phyloP scores from a whole-genome alignment of 2,797 vertebrate species.

The Pseudopleuronectes americanus region DNA sequence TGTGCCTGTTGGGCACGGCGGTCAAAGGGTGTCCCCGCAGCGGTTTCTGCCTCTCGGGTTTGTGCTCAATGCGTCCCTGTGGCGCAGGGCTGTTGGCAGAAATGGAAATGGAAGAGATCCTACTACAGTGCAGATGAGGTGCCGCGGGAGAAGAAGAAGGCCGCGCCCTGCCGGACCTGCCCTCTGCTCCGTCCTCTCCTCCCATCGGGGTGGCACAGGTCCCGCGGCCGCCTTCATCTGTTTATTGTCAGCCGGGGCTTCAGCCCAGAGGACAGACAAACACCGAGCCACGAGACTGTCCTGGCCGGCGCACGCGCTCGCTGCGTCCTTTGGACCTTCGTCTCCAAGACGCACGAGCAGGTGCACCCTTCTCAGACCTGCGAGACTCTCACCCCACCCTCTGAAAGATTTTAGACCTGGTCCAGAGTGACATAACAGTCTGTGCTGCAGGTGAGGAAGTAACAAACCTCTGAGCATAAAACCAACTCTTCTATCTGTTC shows the following conservation, averaged over 20 bases:
- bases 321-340: constrained; percentile 64
- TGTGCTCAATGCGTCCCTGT: constrained; percentile 79
- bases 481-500: neutral
- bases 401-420: neutral
- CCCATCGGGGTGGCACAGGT: constrained; percentile 70
- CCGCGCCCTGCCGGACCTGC: constrained; percentile 88
- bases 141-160: constrained; percentile 82
- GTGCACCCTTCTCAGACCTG: constrained; percentile 22
- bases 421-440: constrained; percentile 14
- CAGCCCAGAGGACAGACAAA: constrained; percentile 54
- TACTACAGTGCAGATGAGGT: constrained; percentile 81
- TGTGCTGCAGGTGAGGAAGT: constrained; percentile 7
- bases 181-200: constrained; percentile 78
- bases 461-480: constrained; percentile 1
- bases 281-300: constrained; percentile 36
- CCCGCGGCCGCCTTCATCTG: constrained; percentile 56
- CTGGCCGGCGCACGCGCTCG: constrained; percentile 42
- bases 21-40: constrained; percentile 86
- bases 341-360: constrained; percentile 41
- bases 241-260: constrained; percentile 57
- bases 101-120: constrained; percentile 90
- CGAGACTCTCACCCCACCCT: constrained; percentile 4
- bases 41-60: constrained; percentile 75
- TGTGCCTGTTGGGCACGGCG: constrained; percentile 81
- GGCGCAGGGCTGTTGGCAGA: constrained; percentile 72